These are phyloP conservation scores for Argentina silus DNA, from an alignment of 2,797 vertebrate species.

Conservation along the genomic window DNA sequence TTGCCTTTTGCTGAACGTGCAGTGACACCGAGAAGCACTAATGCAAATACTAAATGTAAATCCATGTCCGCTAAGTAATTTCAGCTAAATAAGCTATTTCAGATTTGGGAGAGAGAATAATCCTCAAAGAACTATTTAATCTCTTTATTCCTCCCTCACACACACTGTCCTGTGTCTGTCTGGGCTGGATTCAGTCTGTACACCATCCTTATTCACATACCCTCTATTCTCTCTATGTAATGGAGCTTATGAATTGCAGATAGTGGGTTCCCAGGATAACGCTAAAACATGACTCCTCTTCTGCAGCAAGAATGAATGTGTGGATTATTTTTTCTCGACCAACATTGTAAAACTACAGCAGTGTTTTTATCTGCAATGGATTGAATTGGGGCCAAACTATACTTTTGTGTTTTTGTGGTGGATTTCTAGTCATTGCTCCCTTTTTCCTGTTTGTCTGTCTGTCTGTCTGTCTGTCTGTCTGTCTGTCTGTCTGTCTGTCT, in stretches of 20 bases:
- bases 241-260: too few species aligned
- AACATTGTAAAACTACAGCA: too few species aligned
- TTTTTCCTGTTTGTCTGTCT: conserved; percentile 4
- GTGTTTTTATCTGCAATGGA: neutral
- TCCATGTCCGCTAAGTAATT: conserved; percentile 3
- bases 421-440: conserved; percentile 30
- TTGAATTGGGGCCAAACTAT: neutral
- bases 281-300: too few species aligned
- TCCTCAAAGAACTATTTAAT: conserved; percentile 20
- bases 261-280: too few species aligned
- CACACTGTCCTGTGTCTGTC: conserved; percentile 21
- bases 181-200: conserved; percentile 31
- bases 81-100: neutral
- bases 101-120: conserved; percentile 25
- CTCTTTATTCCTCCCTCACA: conserved; percentile 25
- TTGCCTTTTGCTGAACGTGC: too few species aligned
- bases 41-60: too few species aligned
- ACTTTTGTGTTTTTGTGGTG: conserved; percentile 24
- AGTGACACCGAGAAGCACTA: too few species aligned
- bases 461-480: neutral
- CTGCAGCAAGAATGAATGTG: too few species aligned
- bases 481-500: conserved; percentile 23
- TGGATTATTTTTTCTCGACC: too few species aligned
- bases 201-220: conserved; percentile 12
- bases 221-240: conserved; percentile 19